phyloP scores from a whole-genome alignment of 1,140 invertebrate genomes.

The Nixonia krombeini region DNA sequence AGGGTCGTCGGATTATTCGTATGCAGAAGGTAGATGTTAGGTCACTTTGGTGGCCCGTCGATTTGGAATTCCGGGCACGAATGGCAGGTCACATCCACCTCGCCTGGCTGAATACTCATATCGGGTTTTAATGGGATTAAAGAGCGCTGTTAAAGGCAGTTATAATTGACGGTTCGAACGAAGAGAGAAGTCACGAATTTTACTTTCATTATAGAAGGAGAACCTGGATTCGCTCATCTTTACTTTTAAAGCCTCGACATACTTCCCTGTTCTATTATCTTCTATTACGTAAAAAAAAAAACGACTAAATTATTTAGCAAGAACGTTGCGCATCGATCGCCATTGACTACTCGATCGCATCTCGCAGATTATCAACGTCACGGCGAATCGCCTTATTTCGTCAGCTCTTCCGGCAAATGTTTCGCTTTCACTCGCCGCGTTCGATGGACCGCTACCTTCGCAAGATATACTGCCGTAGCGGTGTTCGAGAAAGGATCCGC shows the following conservation, averaged over 20 bases:
- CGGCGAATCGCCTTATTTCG: too few relatives aligned
- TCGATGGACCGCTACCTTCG: conserved; percentile 8
- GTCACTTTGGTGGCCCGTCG: conserved; percentile 45
- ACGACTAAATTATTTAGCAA: too few relatives aligned
- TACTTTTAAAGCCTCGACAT: too few relatives aligned
- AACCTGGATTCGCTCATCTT: too few relatives aligned
- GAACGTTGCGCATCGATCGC: too few relatives aligned
- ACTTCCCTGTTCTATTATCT: too few relatives aligned
- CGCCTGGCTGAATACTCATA: conserved; percentile 55
- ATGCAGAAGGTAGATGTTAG: conserved; percentile 50
- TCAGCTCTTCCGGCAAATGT: conserved; percentile 23
- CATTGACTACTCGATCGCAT: background rate
- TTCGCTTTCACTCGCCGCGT: conserved; percentile 42
- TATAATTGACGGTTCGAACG: conserved; percentile 17
- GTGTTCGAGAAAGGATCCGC: conserved; percentile 30
- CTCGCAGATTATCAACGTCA: too few relatives aligned
- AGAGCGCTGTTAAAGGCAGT: conserved; percentile 32
- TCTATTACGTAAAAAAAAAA: too few relatives aligned
- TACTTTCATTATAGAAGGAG: background rate
- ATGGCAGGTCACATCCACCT: conserved; percentile 45
- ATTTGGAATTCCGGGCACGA: conserved; percentile 59
- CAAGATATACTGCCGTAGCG: conserved; percentile 12
- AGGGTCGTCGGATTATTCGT: conserved; percentile 54
- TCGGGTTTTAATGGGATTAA: conserved; percentile 46
- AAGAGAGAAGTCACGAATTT: conserved; percentile 5